Conservation (phyloP, 1,140 invertebrate genomes). For the Asobara japonica region DNA sequence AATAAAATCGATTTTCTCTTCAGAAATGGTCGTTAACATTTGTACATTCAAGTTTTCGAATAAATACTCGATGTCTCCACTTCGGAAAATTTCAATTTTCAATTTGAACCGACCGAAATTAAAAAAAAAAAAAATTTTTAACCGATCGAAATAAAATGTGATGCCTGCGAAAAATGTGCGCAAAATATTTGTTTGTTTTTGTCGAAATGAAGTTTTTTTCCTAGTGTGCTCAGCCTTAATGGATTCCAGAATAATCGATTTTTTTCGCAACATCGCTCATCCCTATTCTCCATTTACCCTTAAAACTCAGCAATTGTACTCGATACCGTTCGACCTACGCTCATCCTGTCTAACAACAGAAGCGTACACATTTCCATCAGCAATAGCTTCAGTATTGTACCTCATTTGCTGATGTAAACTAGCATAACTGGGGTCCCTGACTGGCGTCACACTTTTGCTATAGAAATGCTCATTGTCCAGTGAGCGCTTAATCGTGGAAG, state of each 20-base stretch:
- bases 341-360: conserved; percentile 24
- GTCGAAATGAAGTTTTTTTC: too few species aligned
- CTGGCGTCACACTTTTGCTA: not conserved
- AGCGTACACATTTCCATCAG: conserved; percentile 35
- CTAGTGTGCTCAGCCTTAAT: not conserved
- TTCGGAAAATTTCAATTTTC: too few species aligned
- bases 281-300: not conserved
- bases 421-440: conserved; percentile 30
- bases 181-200: too few species aligned
- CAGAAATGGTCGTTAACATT: too few species aligned
- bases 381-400: conserved; percentile 9
- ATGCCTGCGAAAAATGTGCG: too few species aligned
- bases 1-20: too few species aligned
- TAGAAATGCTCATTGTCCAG: conserved; percentile 4
- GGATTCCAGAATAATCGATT: not conserved
- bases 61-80: too few species aligned
- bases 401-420: conserved; percentile 23
- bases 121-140: too few species aligned
- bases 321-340: conserved; percentile 16
- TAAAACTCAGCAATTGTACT: conserved; percentile 32
- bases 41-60: too few species aligned
- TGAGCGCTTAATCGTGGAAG: not conserved
- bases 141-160: too few species aligned
- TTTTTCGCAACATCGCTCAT: too few species aligned
- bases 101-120: too few species aligned